Base-by-base conservation (phyloP, 2,888 invertebrate genomes). In the Azorinus chamasolen region DNA sequence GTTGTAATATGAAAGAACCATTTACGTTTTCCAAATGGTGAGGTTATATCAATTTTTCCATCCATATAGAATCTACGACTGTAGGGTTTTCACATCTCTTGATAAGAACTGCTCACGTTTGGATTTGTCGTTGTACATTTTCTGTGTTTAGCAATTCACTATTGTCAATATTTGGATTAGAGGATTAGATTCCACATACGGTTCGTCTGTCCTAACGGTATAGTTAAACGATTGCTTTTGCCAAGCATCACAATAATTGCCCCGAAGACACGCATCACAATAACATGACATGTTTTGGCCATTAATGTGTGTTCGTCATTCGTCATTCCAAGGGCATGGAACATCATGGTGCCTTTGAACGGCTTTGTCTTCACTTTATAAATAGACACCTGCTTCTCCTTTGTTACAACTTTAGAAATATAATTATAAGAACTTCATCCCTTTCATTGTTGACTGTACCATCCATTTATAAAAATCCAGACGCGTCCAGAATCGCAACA, bases 161-260 rank as follows among this genome's bases (percentile, higher is more conserved):
- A 10, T 32, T 32, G 4, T 32, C 32, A 32, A 32, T 32, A 32
- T 32, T 10, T 32, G 10, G 32, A 32, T 32, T 4, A 32, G 32
- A 32, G 10, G 32, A 32, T 32, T 4, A 32, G 32, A 32, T 32
- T 32, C 32, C 4, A 32, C 10, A 10, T 32, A 4, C 4, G 4
- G 32, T 32, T 32, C 45, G 20, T 14, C 45, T 18, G 4, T 20
- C 45, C 5, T 14, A 45, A 20, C 39, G 37, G 18, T 20, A 39
- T 32, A 48, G 14, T 27, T 50, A 39, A 48, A 32, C 5, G 27
- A 46, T 27, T 18, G 18, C 61, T 27, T 48, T 61, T 45, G n/a
- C 45, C 45, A 45, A 45, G 45, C 45, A 45, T 20, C 45, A 45
- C 45, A 45, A 45, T 14, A 45, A 16, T 45, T 45, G 45, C 45